Evolutionary conservation across 92 coral and sea anemone species (phyloP).

Genomic region (Palythoa grandiflora): DNA sequence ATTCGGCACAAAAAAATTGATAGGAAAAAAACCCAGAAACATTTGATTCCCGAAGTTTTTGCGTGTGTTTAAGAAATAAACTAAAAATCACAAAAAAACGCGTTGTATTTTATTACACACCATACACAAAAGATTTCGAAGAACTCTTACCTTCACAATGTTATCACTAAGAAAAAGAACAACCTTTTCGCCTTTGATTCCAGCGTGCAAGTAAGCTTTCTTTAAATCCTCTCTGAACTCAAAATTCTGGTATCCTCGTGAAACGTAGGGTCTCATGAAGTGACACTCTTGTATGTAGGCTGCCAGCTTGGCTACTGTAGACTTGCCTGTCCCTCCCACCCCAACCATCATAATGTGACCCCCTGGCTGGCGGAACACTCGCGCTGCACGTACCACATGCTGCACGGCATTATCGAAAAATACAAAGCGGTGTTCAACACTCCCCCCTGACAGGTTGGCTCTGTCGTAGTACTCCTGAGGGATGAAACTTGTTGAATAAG

Average conservation of each 20-base stretch:
- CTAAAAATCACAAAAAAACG: background rate
- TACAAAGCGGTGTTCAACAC: conserved; percentile 94
- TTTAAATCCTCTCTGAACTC: conserved; percentile 95
- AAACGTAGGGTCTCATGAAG: conserved; percentile 80
- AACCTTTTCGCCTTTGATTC: conserved; percentile 83
- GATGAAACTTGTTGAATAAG: background rate
- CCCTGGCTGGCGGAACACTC: conserved; percentile 97
- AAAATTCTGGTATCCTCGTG: conserved; percentile 74
- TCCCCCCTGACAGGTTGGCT: conserved; percentile 85
- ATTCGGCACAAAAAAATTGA: background rate
- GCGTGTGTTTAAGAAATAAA: background rate
- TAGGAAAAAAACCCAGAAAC: background rate
- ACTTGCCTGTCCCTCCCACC: conserved; percentile 96
- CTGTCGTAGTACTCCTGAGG: conserved; percentile 88
- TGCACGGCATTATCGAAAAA: conserved; percentile 94
- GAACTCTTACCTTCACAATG: conserved; percentile 79
- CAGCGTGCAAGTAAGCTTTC: conserved; percentile 79
- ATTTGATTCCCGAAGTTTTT: background rate
- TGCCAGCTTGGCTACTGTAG: conserved; percentile 92
- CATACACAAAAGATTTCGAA: background rate
- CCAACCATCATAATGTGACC: conserved; percentile 96
- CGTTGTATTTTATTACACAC: background rate
- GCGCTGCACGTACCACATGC: conserved; percentile 98
- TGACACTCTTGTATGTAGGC: conserved; percentile 86
- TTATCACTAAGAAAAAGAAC: conserved; percentile 87